Evolutionary conservation across 2,888 invertebrate genomes (phyloP), one percentile per base, ranked within the genome.

Genomic region (Ferrisia virgata): DNA sequence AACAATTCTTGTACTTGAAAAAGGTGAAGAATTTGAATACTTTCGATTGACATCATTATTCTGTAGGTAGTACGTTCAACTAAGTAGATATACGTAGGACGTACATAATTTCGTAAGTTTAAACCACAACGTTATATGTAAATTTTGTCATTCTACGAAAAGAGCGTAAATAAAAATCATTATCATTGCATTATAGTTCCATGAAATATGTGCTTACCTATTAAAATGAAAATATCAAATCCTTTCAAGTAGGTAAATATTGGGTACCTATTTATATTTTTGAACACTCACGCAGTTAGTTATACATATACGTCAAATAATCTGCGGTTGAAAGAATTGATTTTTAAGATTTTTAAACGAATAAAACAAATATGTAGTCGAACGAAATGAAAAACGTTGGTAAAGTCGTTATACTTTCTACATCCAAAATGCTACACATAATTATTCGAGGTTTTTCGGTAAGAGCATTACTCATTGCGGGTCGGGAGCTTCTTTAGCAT

Each of bases 401-500:
- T n/a, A 69, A 58, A 6, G 58, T 39, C 4, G 11, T 36, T 39
- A 18, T 18, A 15, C 18, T 39, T 40, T 78, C 40, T 40, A 36
- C 36, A 78, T 3, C 22, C 39, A 18, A 78, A 72, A 36, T 40
- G 25, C 78, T 78, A 40, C 18, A 36, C 8, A 31, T 58, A 25
- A 2, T 25, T 58, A 25, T 58, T 58, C 25, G 25, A 58, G 25
- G 31, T 72, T 33, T 43, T 47, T 47, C 18, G 4, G 53, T 11
- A 53, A n/a, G n/a, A 72, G 33, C 4, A 58, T 64, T 58, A n/a
- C n/a, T 85, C 84, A 85, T 25, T 86, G 83, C 0, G 86, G 86
- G 22, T 86, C 86, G 9, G 86, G 86, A 69, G 86, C 86, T 9
- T 85, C 85, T 78, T 85, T 86, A 9, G 94, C 95, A 87, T 92